Conservation (phyloP, 2,888 invertebrate genomes). For the Melieria picta region DNA sequence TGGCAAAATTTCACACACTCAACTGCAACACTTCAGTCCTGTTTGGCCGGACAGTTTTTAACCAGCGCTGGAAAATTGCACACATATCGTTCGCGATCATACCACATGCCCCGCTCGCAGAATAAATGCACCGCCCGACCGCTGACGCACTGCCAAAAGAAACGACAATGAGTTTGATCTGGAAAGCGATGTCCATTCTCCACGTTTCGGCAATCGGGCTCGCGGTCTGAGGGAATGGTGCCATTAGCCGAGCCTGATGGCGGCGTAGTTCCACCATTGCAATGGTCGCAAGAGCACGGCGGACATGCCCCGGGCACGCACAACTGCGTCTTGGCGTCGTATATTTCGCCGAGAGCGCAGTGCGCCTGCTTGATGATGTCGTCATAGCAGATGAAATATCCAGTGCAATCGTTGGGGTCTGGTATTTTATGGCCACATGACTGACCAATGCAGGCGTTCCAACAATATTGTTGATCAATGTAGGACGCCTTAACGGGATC, state of each 20-base stretch:
- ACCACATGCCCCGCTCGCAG: slow-evolving; percentile 39
- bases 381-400: slow-evolving; percentile 42
- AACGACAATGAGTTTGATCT: slow-evolving; percentile 20
- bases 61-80: slow-evolving; percentile 40
- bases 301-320: slow-evolving; percentile 44
- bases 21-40: slow-evolving; percentile 31
- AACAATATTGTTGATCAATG: slow-evolving; percentile 6
- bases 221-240: background rate
- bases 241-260: background rate
- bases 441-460: slow-evolving; percentile 32
- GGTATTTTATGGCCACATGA: slow-evolving; percentile 35
- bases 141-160: slow-evolving; percentile 35
- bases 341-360: slow-evolving; percentile 39
- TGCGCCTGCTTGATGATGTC: slow-evolving; percentile 33
- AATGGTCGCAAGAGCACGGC: slow-evolving; percentile 37
- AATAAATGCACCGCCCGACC: slow-evolving; percentile 28
- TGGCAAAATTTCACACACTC: background rate
- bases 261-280: slow-evolving; percentile 11
- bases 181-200: slow-evolving; percentile 23
- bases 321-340: slow-evolving; percentile 14
- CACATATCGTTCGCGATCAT: slow-evolving; percentile 32
- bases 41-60: slow-evolving; percentile 31
- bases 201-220: slow-evolving; percentile 7
- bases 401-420: slow-evolving; percentile 42
- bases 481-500: too few relatives aligned